Conservation (phyloP, 92 coral and sea anemone genomes). For the Paragorgia papillata region DNA sequence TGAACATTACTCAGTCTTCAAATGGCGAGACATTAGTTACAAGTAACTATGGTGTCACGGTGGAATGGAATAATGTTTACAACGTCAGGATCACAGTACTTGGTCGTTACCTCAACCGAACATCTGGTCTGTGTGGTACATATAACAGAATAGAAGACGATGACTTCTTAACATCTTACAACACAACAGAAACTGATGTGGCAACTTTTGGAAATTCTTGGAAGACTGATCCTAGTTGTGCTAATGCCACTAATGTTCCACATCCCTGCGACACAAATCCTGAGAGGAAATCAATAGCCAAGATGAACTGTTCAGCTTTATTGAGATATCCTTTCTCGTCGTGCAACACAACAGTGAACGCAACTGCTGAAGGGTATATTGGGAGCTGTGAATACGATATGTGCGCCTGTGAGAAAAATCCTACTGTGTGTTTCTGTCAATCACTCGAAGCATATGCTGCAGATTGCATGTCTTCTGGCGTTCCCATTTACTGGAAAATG, state of each 20-base stretch:
- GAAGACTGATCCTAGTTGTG: constrained; percentile 35
- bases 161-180: constrained; percentile 6
- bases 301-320: too few species aligned
- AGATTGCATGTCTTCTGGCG: neutral
- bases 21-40: too few species aligned
- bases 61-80: too few species aligned
- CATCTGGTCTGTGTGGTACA: too few species aligned
- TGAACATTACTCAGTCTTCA: too few species aligned
- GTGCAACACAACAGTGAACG: constrained; percentile 1
- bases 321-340: too few species aligned
- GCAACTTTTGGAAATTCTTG: constrained; percentile 5
- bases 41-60: too few species aligned
- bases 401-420: constrained; percentile 5
- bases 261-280: constrained; percentile 3
- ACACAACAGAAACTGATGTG: neutral
- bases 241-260: constrained; percentile 4
- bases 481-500: neutral
- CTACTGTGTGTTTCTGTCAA: neutral
- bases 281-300: neutral
- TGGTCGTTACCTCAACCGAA: too few species aligned
- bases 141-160: neutral
- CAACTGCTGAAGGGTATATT: neutral
- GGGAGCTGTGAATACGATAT: constrained; percentile 5
- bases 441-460: constrained; percentile 1
- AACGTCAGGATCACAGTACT: too few species aligned